phyloP scores from a whole-genome alignment of 2,888 invertebrate species.

The Buathra laborator region DNA sequence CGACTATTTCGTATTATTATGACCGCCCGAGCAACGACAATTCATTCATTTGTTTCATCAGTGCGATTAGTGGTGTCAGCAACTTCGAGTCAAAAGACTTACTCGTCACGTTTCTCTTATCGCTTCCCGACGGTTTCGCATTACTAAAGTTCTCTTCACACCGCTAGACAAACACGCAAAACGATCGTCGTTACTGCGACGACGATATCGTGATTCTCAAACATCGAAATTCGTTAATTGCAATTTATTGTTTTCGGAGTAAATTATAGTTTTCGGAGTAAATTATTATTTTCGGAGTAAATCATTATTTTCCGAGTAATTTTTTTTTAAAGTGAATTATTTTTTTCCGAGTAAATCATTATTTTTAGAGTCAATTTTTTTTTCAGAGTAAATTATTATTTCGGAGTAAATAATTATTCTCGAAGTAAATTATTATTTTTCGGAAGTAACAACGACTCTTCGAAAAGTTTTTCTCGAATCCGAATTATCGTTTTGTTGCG shows the following conservation, averaged over 20 bases:
- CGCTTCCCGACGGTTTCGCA: slow-evolving; percentile 25
- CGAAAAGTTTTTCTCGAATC: too few relatives aligned
- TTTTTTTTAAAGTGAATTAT: too few relatives aligned
- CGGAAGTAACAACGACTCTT: too few relatives aligned
- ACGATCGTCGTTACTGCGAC: background rate
- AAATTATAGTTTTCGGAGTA: background rate
- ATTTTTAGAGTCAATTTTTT: too few relatives aligned
- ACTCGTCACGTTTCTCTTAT: slow-evolving; percentile 47
- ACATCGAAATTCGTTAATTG: background rate
- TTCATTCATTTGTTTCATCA: slow-evolving; percentile 20
- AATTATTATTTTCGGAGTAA: too few relatives aligned
- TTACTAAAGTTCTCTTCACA: slow-evolving; percentile 24
- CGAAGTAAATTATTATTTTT: too few relatives aligned
- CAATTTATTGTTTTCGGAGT: background rate
- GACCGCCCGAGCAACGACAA: background rate
- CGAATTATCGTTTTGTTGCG: too few relatives aligned
- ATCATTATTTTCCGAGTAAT: too few relatives aligned
- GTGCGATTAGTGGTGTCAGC: slow-evolving; percentile 28
- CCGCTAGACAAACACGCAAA: slow-evolving; percentile 11
- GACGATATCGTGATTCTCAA: background rate
- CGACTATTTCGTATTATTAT: background rate
- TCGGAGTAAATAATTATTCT: too few relatives aligned
- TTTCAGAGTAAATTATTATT: too few relatives aligned
- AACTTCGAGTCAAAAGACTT: slow-evolving; percentile 2
- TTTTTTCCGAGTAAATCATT: too few relatives aligned